Percentiles rank a stretch among this genome's conserved stretches.
These are phyloP conservation scores for Cyanistes caeruleus DNA, from an alignment of 2,113 vertebrate species.

Conservation along the genomic window DNA sequence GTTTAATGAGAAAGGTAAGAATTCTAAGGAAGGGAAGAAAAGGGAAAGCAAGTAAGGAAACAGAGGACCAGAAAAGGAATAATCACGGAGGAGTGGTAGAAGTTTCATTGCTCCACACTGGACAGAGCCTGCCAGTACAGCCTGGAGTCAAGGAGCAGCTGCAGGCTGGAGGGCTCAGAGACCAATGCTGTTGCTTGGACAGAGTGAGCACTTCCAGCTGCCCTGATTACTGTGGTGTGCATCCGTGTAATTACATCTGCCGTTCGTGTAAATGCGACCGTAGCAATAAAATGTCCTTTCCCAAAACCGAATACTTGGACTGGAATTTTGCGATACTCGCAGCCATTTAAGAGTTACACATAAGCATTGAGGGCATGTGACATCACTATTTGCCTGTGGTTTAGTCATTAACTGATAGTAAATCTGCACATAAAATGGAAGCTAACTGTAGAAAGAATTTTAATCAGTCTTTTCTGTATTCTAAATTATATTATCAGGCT, in stretches of 20 bases:
- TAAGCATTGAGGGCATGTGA: neutral
- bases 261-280: rapidly evolving
- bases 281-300: neutral
- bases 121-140: neutral
- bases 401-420: neutral
- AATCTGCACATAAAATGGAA: neutral
- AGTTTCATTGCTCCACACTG: neutral
- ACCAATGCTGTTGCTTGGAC: neutral
- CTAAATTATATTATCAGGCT: neutral
- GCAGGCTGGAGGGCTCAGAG: neutral
- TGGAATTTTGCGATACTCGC: neutral
- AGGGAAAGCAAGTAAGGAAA: neutral
- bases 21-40: neutral
- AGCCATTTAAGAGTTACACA: neutral
- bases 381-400: neutral
- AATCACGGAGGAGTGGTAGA: neutral
- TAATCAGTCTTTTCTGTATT: neutral
- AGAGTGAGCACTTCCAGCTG: neutral
- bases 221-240: neutral
- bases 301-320: neutral
- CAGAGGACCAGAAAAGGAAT: neutral
- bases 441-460: neutral
- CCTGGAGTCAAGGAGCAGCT: neutral
- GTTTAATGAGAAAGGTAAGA: neutral
- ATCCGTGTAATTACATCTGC: neutral